Evolutionary conservation across 2,888 invertebrate genomes (phyloP), one percentile per base, ranked within the genome.

Genomic region (Epinotia brunnichana): DNA sequence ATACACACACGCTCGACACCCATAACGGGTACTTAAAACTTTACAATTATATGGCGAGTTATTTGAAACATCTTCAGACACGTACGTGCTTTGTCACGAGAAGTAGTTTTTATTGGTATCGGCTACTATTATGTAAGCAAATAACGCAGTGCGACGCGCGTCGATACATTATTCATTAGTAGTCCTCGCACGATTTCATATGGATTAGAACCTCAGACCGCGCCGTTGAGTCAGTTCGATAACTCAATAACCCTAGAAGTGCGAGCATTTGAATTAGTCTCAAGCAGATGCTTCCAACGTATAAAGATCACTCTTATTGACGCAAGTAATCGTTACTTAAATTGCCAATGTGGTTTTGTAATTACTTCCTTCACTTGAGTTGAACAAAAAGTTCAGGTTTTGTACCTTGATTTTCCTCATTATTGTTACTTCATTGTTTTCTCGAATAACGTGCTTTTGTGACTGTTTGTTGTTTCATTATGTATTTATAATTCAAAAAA

Each of bases 41-140:
- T 79, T 86, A 82, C 81, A 83, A 87, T 85, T 87, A 90, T 87
- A 86, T 88, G 87, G 84, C 82, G 81, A 83, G 85, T 44, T 78
- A 82, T 81, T 82, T 80, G 78, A 82, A 81, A 82, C 82, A 83
- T 83, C 83, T 83, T 80, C 76, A 80, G 79, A 78, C 79, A 71
- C 72, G 84, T 88, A 90, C 89, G 91, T 91, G 90, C 82, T 82
- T 87, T 85, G 88, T 88, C 83, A 89, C 77, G 76, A 85, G 86
- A 90, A 90, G 85, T 85, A 88, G 87, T 88, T 87, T 88, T 87
- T 87, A 86, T 87, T 87, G 86, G 87, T 83, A 85, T 85, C 83
- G 76, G 82, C 81, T 83, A 79, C 78, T 87, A 84, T 91, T 91
- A 90, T 90, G 90, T 90, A 90, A 91, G 85, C 88, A 88, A 86